Conservation (phyloP, 2,113 vertebrate species). For the Empidonax traillii region DNA sequence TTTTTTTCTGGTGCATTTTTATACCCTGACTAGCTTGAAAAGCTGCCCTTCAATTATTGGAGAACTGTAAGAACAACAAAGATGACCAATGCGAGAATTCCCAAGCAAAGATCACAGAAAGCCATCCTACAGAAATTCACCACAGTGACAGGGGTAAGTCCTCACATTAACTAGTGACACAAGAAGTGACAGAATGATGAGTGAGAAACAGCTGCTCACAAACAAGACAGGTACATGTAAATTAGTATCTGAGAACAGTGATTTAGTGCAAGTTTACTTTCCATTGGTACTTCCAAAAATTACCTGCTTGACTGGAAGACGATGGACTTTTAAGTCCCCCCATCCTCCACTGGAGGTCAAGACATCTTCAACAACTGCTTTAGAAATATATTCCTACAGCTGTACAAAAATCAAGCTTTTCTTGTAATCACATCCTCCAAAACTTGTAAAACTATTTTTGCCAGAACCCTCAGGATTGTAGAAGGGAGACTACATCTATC, state of each 20-base stretch:
- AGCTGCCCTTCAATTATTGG: background rate
- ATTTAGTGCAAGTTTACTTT: background rate
- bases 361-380: background rate
- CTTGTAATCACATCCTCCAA: background rate
- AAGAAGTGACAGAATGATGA: background rate
- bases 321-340: background rate
- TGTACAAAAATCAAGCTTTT: background rate
- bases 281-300: background rate
- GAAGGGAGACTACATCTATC: background rate
- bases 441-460: background rate
- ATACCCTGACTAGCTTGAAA: background rate
- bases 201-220: background rate
- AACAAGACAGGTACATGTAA: background rate
- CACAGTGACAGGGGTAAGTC: background rate
- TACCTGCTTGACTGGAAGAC: background rate
- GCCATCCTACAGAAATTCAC: background rate
- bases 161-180: background rate
- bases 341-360: background rate
- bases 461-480: background rate
- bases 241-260: background rate
- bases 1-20: background rate
- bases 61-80: background rate
- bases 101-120: background rate
- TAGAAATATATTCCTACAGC: background rate
- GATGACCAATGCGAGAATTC: background rate